Evolutionary conservation across 2,888 invertebrate species (phyloP).

Genomic region (Perithous albicinctus): DNA sequence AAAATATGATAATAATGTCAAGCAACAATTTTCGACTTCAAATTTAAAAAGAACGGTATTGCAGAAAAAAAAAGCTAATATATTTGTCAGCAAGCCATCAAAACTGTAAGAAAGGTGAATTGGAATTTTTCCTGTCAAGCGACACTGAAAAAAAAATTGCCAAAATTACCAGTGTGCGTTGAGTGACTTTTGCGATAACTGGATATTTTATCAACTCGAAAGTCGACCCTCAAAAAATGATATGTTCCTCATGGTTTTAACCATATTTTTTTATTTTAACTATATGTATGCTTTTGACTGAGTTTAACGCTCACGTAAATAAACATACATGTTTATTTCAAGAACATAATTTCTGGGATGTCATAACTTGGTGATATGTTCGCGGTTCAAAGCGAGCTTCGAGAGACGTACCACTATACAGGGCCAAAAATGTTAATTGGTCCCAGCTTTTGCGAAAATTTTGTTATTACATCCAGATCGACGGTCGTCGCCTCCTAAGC

Average conservation of each 20-base stretch:
- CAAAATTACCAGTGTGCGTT: neutral
- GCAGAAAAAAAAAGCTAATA: neutral
- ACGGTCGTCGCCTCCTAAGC: constrained; percentile 57
- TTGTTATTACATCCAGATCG: constrained; percentile 41
- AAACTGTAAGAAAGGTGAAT: neutral
- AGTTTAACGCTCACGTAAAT: no score
- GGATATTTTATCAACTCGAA: neutral
- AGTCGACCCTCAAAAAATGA: neutral
- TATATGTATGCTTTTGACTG: no score
- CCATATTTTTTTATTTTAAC: no score
- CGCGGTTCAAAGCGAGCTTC: constrained; percentile 36
- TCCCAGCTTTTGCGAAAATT: constrained; percentile 34
- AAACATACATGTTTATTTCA: no score
- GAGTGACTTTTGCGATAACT: neutral
- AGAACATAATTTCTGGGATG: no score
- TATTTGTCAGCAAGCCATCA: neutral
- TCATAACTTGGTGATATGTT: no score
- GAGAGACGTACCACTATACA: constrained; percentile 41
- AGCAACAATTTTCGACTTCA: no score
- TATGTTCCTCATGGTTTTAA: no score
- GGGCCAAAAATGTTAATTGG: constrained; percentile 21
- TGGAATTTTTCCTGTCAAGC: neutral
- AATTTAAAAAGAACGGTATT: neutral
- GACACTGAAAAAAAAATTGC: neutral
- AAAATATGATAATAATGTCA: neutral